Conservation (phyloP, 1,140 invertebrate species). For the Tetramorium parvispinum region DNA sequence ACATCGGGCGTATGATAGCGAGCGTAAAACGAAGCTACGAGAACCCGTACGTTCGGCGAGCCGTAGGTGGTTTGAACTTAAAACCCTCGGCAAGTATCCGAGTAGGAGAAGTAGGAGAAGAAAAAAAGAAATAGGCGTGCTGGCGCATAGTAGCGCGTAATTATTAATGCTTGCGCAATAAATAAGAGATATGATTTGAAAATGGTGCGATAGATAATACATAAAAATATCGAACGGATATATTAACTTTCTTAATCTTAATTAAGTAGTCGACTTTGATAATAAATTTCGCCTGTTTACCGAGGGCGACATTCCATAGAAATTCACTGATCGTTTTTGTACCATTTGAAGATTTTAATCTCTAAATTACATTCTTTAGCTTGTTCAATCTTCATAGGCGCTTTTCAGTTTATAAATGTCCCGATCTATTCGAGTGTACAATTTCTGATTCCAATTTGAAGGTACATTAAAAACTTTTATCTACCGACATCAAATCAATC, state of each 20-base stretch:
- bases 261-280: conserved; percentile 9
- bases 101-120: background rate
- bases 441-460: background rate
- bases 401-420: background rate
- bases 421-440: background rate
- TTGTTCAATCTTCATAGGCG: background rate
- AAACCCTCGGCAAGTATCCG: background rate
- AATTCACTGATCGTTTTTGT: conserved; percentile 1
- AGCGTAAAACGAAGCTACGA: conserved; percentile 45
- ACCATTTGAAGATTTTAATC: background rate
- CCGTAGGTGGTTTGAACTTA: conserved; percentile 14
- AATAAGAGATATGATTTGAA: conserved; percentile 6
- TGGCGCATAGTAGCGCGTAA: background rate
- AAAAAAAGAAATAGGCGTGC: background rate
- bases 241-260: background rate
- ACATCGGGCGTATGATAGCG: conserved; percentile 27
- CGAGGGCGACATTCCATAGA: background rate
- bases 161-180: conserved; percentile 49
- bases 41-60: background rate
- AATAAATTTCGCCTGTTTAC: background rate
- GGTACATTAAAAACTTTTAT: background rate
- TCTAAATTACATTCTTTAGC: conserved; percentile 10
- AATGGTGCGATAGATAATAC: conserved; percentile 16
- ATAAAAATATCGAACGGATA: background rate
- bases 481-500: background rate